These are phyloP conservation scores for Paguma larvata DNA, from an alignment of 2,797 vertebrate genomes.

Conservation along the genomic window DNA sequence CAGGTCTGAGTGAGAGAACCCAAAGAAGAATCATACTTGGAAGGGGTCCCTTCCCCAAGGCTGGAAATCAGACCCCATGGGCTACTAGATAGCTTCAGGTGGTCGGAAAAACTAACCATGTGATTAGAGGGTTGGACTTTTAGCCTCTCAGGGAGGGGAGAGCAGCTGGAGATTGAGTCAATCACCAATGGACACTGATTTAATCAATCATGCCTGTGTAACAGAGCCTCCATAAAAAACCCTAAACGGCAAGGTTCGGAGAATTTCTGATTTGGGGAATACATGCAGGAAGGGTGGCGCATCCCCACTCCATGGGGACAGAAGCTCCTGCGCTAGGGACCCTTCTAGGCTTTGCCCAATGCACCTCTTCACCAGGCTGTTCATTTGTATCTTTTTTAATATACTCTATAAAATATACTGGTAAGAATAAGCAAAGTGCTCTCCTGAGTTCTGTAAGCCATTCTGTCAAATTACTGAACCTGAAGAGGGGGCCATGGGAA, in stretches of 20 bases:
- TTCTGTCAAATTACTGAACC: not conserved
- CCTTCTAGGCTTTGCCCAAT: not conserved
- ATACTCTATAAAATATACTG: not conserved
- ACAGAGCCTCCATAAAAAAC: not conserved
- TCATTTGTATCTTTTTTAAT: not conserved
- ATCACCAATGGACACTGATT: not conserved
- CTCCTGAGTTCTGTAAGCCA: not conserved
- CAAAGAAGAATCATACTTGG: not conserved
- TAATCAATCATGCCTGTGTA: not conserved
- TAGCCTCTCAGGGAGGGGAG: not conserved
- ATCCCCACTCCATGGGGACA: not conserved
- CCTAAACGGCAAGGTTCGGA: not conserved
- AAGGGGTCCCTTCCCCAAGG: not conserved
- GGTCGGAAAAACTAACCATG: not conserved
- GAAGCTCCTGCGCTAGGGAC: not conserved
- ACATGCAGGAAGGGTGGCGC: not conserved
- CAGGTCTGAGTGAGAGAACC: not conserved
- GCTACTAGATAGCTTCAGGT: not conserved
- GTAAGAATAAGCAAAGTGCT: not conserved
- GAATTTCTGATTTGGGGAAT: not conserved
- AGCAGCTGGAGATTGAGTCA: not conserved
- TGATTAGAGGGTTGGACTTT: not conserved
- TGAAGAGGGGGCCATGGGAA: not conserved
- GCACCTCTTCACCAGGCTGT: not conserved
- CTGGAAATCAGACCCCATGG: not conserved